Base-by-base conservation (phyloP, 2,113 vertebrate genomes). In the Boleophthalmus pectinirostris region DNA sequence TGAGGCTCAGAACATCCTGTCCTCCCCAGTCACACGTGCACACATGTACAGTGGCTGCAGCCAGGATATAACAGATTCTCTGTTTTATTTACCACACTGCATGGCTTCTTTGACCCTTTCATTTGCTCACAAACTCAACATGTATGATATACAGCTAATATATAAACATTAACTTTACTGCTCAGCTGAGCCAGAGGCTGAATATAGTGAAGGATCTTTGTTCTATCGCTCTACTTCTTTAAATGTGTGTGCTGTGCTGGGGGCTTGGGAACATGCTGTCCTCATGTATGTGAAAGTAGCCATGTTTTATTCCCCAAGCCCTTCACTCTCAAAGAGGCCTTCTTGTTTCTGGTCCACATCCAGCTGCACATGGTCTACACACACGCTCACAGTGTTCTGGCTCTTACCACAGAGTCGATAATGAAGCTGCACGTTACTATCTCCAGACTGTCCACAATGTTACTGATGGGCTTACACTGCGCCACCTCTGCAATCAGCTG, bases 381-480 rank as follows among this genome's bases (percentile, higher is more conserved):
- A 74, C 53, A 75, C 74, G 73, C 29, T 66, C 3, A 49, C 15
- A 80, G 18, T 69, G 35, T 73, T 46, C 10, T 24, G 45, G 33
- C 2, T 74, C 94, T 96, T 92, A 99, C 98, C 96, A 98, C 85
- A 72, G 98, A 98, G 81, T 97, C 92, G 0, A 93, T 67, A 35
- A 97, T 63, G 80, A 95, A 97, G 90, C 94, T 93, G 90, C 98
- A 99, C 10, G 92, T 92, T 72, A 97, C 90, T 35, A 98, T 94
- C 77, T 95, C 93, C 66, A 96, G 69, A 9, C 92, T 96, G 84
- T 99, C 97, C 74, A 99, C 82, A 0, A 94, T 90, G 18, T 96
- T 99, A 82, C 95, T 95, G 89, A 97, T 84, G 5, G 97, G 97
- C 79, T 96, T 98, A 91, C 98, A 99, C 69, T 94, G 90, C 8